phyloP scores from a whole-genome alignment of 2,797 vertebrate genomes.

The Semaprochilodus insignis region DNA sequence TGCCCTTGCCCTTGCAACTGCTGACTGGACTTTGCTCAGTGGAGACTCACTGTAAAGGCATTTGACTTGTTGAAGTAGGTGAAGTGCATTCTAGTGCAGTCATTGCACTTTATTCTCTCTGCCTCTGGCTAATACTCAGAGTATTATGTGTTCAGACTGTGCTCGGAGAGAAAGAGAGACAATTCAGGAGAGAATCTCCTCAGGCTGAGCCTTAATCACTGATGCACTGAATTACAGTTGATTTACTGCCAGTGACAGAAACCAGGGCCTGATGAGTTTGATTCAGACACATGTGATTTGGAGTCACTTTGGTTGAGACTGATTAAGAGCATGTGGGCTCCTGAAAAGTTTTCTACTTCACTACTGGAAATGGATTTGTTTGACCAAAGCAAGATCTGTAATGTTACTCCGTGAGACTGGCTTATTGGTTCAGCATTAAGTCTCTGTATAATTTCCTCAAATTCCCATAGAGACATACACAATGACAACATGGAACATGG shows the following conservation, averaged over 20 bases:
- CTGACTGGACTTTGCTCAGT: no score
- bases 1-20: no score
- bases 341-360: not conserved
- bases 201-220: slow-evolving; percentile 21
- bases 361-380: not conserved
- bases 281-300: slow-evolving; percentile 24
- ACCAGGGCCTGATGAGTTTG: not conserved
- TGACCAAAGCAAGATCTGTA: not conserved
- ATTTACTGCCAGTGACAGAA: not conserved
- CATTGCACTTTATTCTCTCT: no score
- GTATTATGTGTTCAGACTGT: no score
- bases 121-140: no score
- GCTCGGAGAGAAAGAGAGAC: not conserved
- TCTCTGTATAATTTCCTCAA: not conserved
- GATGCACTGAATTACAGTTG: not conserved
- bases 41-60: no score
- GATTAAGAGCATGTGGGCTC: not conserved
- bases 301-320: slow-evolving; percentile 20
- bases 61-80: no score
- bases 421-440: not conserved
- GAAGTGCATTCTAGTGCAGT: no score
- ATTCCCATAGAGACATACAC: not conserved
- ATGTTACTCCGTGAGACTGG: not conserved
- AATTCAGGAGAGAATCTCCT: not conserved
- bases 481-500: not conserved